Evolutionary conservation across 2,113 vertebrate genomes (phyloP), one percentile per base, ranked within the genome.

Genomic region (Neomonachus schauinslandi): DNA sequence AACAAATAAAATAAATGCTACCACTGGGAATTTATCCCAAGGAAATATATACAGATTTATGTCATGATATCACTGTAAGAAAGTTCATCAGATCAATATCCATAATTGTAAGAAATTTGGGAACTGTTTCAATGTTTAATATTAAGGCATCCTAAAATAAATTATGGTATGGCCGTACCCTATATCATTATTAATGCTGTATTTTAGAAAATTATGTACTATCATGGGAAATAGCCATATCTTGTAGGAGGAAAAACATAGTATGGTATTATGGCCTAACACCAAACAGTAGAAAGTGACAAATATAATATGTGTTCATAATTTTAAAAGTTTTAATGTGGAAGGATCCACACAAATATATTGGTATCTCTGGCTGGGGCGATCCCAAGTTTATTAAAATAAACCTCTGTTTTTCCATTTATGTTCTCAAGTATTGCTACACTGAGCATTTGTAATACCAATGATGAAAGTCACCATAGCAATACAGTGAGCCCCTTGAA

Each of bases 251-350:
- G 36, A 28, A 83, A 92, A 93, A 74, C 12, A 31, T 31, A 10
- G 5, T 39, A 7, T 53, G 18, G 2, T 74, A 13, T 81, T 39
- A 76, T 69, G 21, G 15, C 18, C 61, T 53, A 28, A 89, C 55
- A 39, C 53, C 24, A 55, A 91, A 42, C 1, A 51, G 7, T 36
- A 26, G 61, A 4, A 79, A 76, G 9, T 31, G 19, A 71, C 57
- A 89, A n/a, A 51, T 22, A 39, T 21, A 51, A 57, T 55, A 57
- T 1, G 53, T 42, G 80, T 69, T 79, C 84, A 4, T 76, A 33
- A 95, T 71, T 76, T 88, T 72, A 72, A 92, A 94, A 82, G 28
- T 94, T 74, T 94, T 67, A 49, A 33, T 24, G 15, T 79, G 39
- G 67, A 76, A 71, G 89, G 3, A 36, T 79, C 28, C 72, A 67